Conservation (phyloP, 2,888 invertebrate species). For the Craniophora ligustri region DNA sequence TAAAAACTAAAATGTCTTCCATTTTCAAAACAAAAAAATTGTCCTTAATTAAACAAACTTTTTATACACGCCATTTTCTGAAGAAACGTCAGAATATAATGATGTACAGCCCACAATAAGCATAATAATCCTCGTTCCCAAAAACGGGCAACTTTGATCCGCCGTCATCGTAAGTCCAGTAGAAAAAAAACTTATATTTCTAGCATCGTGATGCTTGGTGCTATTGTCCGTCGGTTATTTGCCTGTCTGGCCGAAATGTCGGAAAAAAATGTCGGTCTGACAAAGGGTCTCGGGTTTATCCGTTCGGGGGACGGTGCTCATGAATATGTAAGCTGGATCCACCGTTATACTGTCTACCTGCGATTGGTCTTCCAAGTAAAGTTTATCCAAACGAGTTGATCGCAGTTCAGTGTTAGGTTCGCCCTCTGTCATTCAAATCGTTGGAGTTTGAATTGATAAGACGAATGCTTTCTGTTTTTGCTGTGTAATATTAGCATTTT, state of each 20-base stretch:
- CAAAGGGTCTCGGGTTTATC: conserved; percentile 48
- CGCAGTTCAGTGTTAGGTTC: conserved; percentile 19
- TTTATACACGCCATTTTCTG: conserved; percentile 3
- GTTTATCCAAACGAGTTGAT: conserved; percentile 19
- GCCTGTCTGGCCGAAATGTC: conserved; percentile 26
- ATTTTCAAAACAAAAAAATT: conserved; percentile 2
- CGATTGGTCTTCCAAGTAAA: conserved; percentile 22
- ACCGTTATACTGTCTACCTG: conserved; percentile 53
- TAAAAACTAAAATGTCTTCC: neutral
- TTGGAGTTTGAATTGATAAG: conserved; percentile 6
- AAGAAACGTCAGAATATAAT: conserved; percentile 35
- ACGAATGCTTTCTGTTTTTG: no score
- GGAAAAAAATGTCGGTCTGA: conserved; percentile 47
- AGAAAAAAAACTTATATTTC: conserved; percentile 18
- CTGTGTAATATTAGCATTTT: no score
- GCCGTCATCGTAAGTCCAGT: conserved; percentile 31
- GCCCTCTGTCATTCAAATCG: conserved; percentile 24
- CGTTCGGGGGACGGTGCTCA: conserved; percentile 36
- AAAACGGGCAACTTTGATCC: conserved; percentile 49
- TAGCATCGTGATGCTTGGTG: conserved; percentile 14
- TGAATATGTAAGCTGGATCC: conserved; percentile 51
- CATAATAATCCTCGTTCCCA: conserved; percentile 33
- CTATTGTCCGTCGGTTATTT: conserved; percentile 33
- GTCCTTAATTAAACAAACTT: conserved; percentile 19
- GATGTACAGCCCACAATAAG: conserved; percentile 42